Base-by-base conservation (phyloP, 1,140 invertebrate species). In the Mizuhopecten yessoensis region DNA sequence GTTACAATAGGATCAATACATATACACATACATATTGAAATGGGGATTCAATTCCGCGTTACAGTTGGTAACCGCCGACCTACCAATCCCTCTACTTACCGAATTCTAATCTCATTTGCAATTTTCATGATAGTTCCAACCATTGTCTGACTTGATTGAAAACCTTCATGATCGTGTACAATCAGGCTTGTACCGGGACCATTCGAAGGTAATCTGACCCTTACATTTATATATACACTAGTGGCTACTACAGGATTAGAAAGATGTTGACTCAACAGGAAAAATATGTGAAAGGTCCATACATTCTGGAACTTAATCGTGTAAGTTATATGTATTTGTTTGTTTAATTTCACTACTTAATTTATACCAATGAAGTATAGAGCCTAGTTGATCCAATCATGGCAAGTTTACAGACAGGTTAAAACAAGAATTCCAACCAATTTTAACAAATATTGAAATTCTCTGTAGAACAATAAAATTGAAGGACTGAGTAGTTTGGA, bases 221-320 rank as follows among this genome's bases (percentile, higher is more conserved):
- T n/a, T 29, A 13, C 17, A 45, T 45, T 20, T 10, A 13, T 1
- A 45, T 1, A 20, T 45, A 45, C 1, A 45, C 9, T 45, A 45
- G 42, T 45, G 42, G 17, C 9, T 45, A 9, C 10, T n/a, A 29
- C 17, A 0, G 57, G 57, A 75, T 75, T 75, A 5, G 57, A n/a
- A 75, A 75, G 23, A 75, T 75, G 57, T 75, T 75, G 57, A 75
- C 57, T 75, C 23, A 75, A 75, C 57, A 75, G 29, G 57, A 75
- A 75, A 75, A 75, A 75, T 75, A 75, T 29, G 57, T 75, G n/a
- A 75, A 75, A 75, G 57, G n/a, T 75, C 57, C 29, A 75, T 75
- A n/a, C 11, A 75, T 75, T 29, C 57, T n/a, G 57, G 57, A n/a
- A 75, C 9, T 75, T 75, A 75, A 75, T 75, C 57, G 57, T 75